Evolutionary conservation across 2,113 vertebrate species (phyloP).

Genomic region (Muntiacus muntjak): DNA sequence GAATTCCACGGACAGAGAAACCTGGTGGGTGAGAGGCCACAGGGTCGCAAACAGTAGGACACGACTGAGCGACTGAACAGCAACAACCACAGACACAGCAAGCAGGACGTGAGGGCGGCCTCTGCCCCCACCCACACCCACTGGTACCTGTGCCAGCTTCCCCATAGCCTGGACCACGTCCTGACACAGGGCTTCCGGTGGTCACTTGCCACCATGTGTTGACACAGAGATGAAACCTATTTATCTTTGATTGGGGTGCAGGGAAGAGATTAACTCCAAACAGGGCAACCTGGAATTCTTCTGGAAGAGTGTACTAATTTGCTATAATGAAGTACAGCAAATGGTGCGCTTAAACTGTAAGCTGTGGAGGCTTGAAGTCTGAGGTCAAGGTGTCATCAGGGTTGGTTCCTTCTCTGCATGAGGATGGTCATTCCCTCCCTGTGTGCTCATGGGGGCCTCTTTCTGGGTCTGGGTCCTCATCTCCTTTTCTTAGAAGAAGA

Average conservation of each 20-base stretch:
- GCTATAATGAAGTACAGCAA: background rate
- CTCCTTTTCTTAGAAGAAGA: background rate
- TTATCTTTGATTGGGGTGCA: background rate
- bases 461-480: too few relatives aligned
- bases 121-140: background rate
- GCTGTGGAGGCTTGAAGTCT: background rate
- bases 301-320: background rate
- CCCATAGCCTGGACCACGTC: too few relatives aligned
- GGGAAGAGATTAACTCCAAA: background rate
- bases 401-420: background rate
- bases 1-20: background rate
- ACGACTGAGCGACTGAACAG: background rate
- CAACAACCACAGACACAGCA: background rate
- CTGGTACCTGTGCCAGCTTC: too few relatives aligned
- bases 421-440: accelerated
- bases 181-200: accelerated
- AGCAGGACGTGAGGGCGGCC: accelerated
- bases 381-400: background rate
- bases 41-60: accelerated
- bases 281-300: background rate
- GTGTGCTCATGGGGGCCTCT: background rate
- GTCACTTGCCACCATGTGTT: too few relatives aligned
- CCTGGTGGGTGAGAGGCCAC: background rate
- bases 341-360: background rate
- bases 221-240: background rate